Percentiles rank a stretch among this genome's conserved stretches.
phyloP scores from a whole-genome alignment of 2,888 invertebrate genomes.

The Drosophila nr. fundita region DNA sequence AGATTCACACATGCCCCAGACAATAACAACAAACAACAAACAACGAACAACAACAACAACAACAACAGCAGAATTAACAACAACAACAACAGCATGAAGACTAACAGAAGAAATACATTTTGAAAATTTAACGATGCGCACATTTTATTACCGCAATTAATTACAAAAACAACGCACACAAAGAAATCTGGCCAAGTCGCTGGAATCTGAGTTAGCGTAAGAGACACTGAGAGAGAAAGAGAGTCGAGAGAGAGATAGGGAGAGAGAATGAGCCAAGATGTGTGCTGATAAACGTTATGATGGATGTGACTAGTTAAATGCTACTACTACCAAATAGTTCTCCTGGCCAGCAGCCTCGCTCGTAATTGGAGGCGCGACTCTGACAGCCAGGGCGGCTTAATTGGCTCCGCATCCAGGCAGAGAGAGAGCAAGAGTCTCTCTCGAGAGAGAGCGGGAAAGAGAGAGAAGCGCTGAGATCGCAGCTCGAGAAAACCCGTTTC shows the following conservation, averaged over 20 bases:
- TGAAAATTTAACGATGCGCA: conserved; percentile 80
- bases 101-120: conserved; percentile 76
- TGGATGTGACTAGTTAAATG: conserved; percentile 80
- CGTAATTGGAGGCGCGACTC: conserved; percentile 79
- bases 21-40: conserved; percentile 14
- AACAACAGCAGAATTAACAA: background rate
- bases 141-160: conserved; percentile 84
- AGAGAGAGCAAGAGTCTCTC: background rate
- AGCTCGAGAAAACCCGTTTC: conserved; percentile 55
- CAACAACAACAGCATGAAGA: conserved; percentile 23
- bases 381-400: conserved; percentile 65
- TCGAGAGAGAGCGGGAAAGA: background rate
- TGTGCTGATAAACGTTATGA: conserved; percentile 73
- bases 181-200: conserved; percentile 62
- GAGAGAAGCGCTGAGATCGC: conserved; percentile 6
- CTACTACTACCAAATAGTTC: conserved; percentile 80
- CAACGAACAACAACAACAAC: conserved; percentile 27
- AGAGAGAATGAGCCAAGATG: conserved; percentile 38
- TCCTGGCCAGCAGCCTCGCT: conserved; percentile 39
- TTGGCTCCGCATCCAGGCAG: conserved; percentile 37
- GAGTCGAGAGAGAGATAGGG: background rate
- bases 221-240: conserved; percentile 7
- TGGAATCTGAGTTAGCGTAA: conserved; percentile 45
- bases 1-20: conserved; percentile 71
- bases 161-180: conserved; percentile 77